Base-by-base conservation (phyloP, 2,797 vertebrate species). In the Takifugu rubripes region DNA sequence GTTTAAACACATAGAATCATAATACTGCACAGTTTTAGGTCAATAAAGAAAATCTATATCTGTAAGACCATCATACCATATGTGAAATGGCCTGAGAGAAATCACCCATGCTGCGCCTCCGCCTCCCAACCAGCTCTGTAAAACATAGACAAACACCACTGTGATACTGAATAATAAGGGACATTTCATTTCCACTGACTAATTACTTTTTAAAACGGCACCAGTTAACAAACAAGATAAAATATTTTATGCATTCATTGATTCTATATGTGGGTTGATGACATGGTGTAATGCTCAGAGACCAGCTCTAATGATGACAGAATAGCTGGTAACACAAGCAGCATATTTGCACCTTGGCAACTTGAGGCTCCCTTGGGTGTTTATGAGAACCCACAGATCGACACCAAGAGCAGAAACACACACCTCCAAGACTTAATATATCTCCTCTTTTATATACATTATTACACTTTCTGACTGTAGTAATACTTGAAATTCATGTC, bases 301-400 rank as follows among this genome's bases (percentile, higher is more conserved):
- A 56, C 47, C 26, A 47, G 54, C 58, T 43, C 53, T 44, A 55
- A 40, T 56, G 25, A 51, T 62, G 70, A 72, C 2, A 59, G 33
- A 71, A 52, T 52, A 46, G 62, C 56, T 59, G 59, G 61, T 73
- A 83, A 82, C 53, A 68, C 49, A 57, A 83, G 71, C 50, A 66
- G 36, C 58, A 46, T 70, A 61, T 82, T 85, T 74, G 17, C 77
- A 73, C 60, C 56, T 75, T 74, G 66, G 70, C 69, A 83, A 78
- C 64, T 66, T 55, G 71, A 82, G 69, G 65, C 72, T 76, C 79
- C 74, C 66, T 66, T 64, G 67, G 61, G 78, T 85, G 81, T 86
- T 85, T 61, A 79, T 75, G 77, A 55, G 74, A 72, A 60, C 64
- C 24, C 53, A 67, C n/a, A 70, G 75, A 81, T 67, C 72, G 51